Evolutionary conservation across 2,888 invertebrate species (phyloP).

Genomic region (Drosophila percnosoma): DNA sequence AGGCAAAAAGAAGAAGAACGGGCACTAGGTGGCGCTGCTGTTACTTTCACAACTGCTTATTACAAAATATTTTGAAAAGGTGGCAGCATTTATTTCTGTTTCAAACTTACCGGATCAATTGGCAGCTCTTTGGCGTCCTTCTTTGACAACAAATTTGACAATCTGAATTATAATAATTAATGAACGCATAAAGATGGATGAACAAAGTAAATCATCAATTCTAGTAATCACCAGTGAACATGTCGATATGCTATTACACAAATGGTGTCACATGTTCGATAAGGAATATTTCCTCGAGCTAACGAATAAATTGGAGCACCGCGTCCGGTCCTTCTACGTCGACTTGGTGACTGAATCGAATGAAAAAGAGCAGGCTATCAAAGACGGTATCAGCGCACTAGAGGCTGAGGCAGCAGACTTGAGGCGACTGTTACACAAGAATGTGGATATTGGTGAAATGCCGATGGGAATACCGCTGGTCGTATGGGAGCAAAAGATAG

Average conservation of each 20-base stretch:
- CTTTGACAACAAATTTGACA: background rate
- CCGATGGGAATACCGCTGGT: constrained; percentile 82
- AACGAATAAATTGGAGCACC: constrained; percentile 75
- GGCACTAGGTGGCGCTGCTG: background rate
- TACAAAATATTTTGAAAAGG: background rate
- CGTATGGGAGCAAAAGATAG: constrained; percentile 87
- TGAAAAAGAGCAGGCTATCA: constrained; percentile 85
- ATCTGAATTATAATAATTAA: background rate
- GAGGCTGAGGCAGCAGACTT: constrained; percentile 77
- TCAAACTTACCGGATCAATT: background rate
- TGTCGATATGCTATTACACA: constrained; percentile 64
- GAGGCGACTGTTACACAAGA: constrained; percentile 76
- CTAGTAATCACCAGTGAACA: constrained; percentile 69
- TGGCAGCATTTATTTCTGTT: background rate
- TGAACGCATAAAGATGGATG: constrained; percentile 23
- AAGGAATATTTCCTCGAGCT: constrained; percentile 71
- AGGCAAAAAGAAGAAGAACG: background rate
- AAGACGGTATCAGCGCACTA: constrained; percentile 86
- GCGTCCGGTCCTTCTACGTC: constrained; percentile 86
- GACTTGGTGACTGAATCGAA: constrained; percentile 88
- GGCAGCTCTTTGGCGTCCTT: background rate
- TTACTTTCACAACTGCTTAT: background rate
- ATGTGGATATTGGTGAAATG: constrained; percentile 55
- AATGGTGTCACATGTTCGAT: constrained; percentile 82
- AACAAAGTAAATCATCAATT: constrained; percentile 56